phyloP scores from a whole-genome alignment of 2,888 invertebrate genomes.

The Rhogogaster chlorosoma region DNA sequence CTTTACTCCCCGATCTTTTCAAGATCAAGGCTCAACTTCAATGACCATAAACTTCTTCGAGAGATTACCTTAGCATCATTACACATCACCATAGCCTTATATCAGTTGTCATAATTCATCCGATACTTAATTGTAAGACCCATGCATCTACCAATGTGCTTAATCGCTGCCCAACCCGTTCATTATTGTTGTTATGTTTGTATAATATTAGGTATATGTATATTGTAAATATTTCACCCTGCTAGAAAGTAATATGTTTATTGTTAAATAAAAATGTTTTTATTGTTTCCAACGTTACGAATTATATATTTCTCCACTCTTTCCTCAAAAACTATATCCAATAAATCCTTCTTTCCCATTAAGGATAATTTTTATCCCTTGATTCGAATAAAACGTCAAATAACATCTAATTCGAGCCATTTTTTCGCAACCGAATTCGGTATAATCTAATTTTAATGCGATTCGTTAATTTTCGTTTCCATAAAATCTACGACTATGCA shows the following conservation, averaged over 20 bases:
- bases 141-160: constrained; percentile 4
- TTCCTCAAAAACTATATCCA: background rate
- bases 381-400: background rate
- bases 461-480: background rate
- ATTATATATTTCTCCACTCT: background rate
- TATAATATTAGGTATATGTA: constrained; percentile 47
- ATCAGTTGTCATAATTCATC: constrained; percentile 7
- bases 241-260: constrained; percentile 35
- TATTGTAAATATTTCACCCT: constrained; percentile 45
- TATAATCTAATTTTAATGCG: background rate
- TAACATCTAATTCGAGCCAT: background rate
- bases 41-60: background rate
- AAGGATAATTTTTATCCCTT: too few species aligned
- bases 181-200: constrained; percentile 49
- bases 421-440: background rate
- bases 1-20: background rate
- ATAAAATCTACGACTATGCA: background rate
- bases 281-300: background rate
- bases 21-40: background rate
- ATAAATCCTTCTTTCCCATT: too few species aligned
- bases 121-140: constrained; percentile 4
- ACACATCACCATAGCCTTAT: background rate
- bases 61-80: background rate
- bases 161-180: constrained; percentile 15
- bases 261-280: constrained; percentile 31